phyloP scores from a whole-genome alignment of 2,797 vertebrate genomes.

The Sebastes paucispinis region DNA sequence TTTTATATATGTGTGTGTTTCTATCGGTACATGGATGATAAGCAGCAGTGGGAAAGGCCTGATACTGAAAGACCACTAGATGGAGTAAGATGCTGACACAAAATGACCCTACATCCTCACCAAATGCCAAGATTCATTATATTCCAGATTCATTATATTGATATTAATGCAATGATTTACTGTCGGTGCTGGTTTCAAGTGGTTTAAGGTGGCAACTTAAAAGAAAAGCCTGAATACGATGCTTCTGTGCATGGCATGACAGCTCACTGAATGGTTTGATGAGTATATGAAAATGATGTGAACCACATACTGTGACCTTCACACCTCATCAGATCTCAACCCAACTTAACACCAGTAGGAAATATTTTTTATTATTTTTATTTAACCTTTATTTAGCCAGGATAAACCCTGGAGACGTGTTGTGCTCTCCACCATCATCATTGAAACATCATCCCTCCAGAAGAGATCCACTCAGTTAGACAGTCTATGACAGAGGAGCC shows the following conservation, averaged over 20 bases:
- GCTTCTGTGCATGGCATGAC: neutral
- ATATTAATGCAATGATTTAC: neutral
- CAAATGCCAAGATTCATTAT: neutral
- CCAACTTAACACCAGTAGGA: too few species aligned
- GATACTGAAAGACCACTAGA: slow-evolving; percentile 46
- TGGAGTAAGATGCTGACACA: slow-evolving; percentile 42
- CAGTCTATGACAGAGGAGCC: neutral
- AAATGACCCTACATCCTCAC: neutral
- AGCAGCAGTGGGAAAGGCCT: neutral
- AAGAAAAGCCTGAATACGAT: neutral
- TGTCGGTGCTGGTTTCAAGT: neutral
- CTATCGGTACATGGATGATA: neutral
- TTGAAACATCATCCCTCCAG: too few species aligned
- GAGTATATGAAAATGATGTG: neutral
- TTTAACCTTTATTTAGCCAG: too few species aligned
- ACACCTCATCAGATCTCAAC: too few species aligned
- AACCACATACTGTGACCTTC: too few species aligned
- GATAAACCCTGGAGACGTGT: too few species aligned
- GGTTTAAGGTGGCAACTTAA: neutral
- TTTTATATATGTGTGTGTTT: neutral
- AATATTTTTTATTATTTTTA: too few species aligned
- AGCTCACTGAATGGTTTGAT: neutral
- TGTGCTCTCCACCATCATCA: too few species aligned
- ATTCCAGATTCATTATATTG: neutral
- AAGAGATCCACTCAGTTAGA: neutral